These are phyloP conservation scores for Alviniconcha strummeri DNA, from an alignment of 2,888 invertebrate species.

Conservation along the genomic window DNA sequence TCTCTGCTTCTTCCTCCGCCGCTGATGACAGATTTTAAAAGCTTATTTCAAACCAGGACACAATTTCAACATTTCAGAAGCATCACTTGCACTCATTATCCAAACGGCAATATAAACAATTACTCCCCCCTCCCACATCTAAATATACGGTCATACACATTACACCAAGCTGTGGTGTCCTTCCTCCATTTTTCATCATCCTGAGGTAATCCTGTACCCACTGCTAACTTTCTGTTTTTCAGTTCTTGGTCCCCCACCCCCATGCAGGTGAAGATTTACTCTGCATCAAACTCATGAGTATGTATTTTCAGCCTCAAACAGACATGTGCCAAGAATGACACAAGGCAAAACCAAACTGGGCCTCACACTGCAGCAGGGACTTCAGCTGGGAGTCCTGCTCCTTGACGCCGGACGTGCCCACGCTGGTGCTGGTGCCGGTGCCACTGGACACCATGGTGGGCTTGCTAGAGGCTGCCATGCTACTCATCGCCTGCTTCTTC, in stretches of 20 bases:
- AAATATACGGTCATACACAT: not conserved
- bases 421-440: not conserved
- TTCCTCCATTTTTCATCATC: no score
- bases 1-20: conserved; percentile 59
- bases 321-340: no score
- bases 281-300: no score
- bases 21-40: conserved; percentile 38
- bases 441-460: conserved; percentile 15
- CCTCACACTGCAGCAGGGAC: conserved; percentile 67
- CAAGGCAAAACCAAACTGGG: no score
- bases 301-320: no score
- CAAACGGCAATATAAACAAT: not conserved
- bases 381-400: conserved; percentile 69
- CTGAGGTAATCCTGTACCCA: no score
- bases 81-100: no score
- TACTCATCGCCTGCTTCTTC: conserved; percentile 64
- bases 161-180: no score
- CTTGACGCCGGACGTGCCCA: conserved; percentile 2
- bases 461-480: conserved; percentile 32
- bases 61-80: not conserved
- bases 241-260: no score
- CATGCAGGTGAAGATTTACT: no score
- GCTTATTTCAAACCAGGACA: not conserved
- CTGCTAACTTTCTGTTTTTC: no score
- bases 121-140: not conserved